These are phyloP conservation scores for Sylvilagus bachmani DNA, from an alignment of 2,113 vertebrate genomes.

Conservation along the genomic window DNA sequence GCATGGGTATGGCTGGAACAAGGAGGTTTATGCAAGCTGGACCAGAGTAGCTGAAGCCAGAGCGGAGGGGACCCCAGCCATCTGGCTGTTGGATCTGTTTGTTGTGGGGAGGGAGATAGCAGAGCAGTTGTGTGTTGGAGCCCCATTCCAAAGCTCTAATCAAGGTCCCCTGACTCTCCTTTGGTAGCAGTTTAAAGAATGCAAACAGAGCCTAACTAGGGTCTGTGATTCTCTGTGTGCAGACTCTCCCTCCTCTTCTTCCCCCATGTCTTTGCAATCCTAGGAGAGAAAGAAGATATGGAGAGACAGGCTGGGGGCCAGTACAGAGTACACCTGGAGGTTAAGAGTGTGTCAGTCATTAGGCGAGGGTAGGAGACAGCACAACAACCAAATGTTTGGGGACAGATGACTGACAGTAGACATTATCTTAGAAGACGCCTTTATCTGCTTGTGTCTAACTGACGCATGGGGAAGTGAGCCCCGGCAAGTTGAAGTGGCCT, in stretches of 20 bases:
- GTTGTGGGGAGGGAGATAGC: rapidly evolving
- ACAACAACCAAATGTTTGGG: background rate
- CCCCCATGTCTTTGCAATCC: background rate
- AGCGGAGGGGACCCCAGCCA: background rate
- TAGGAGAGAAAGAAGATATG: background rate
- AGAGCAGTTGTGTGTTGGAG: background rate
- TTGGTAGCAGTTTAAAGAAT: background rate
- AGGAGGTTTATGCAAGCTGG: background rate
- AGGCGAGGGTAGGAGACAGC: background rate
- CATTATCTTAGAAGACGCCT: background rate
- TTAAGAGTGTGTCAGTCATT: background rate
- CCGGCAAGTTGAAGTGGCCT: background rate
- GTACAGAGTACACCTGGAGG: background rate
- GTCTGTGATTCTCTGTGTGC: background rate
- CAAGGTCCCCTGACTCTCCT: conserved; percentile 7
- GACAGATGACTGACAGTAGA: background rate
- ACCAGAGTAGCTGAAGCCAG: background rate
- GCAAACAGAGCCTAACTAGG: background rate
- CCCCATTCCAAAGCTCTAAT: background rate
- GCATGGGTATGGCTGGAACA: background rate
- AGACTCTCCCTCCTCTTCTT: background rate
- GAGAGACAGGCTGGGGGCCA: background rate
- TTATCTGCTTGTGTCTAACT: background rate
- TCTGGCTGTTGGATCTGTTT: background rate
- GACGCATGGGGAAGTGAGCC: background rate